These are phyloP conservation scores for Phainopepla nitens DNA, from an alignment of 2,113 vertebrate species.

Conservation along the genomic window DNA sequence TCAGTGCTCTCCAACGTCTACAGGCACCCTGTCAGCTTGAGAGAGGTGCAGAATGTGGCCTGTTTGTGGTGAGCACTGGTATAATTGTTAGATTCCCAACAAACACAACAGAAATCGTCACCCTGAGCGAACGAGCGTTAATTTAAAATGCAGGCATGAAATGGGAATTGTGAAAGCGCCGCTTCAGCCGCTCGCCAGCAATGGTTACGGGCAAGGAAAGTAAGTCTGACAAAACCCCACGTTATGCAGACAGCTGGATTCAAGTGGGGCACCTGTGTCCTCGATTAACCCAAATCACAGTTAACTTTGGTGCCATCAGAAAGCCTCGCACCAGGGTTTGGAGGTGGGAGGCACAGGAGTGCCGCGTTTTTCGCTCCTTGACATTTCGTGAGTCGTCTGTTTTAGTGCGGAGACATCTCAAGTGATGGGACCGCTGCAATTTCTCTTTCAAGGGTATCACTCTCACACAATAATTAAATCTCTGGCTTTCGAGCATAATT, in stretches of 20 bases:
- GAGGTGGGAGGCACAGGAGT: neutral
- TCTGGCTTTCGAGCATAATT: neutral
- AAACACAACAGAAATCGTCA: neutral
- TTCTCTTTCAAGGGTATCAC: constrained; percentile 30
- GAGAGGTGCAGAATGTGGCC: neutral
- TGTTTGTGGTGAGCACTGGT: neutral
- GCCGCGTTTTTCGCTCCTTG: neutral
- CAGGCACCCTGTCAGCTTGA: neutral
- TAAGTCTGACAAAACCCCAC: neutral
- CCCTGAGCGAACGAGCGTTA: neutral
- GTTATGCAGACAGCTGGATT: neutral
- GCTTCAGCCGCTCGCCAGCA: neutral
- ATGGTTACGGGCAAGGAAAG: neutral
- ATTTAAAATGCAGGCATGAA: neutral
- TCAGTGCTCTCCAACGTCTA: neutral
- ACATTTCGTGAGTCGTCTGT: neutral
- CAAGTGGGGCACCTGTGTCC: neutral
- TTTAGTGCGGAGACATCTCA: neutral
- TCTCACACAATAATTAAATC: constrained; percentile 31
- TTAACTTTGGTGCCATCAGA: neutral
- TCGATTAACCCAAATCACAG: neutral
- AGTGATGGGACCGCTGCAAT: neutral
- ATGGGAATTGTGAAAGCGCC: neutral
- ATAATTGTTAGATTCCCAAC: neutral
- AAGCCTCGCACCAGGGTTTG: neutral